Percentiles rank a stretch among this genome's conserved stretches.
Evolutionary conservation across 2,888 invertebrate genomes (phyloP).

Genomic region (Temnothorax ravouxi): DNA sequence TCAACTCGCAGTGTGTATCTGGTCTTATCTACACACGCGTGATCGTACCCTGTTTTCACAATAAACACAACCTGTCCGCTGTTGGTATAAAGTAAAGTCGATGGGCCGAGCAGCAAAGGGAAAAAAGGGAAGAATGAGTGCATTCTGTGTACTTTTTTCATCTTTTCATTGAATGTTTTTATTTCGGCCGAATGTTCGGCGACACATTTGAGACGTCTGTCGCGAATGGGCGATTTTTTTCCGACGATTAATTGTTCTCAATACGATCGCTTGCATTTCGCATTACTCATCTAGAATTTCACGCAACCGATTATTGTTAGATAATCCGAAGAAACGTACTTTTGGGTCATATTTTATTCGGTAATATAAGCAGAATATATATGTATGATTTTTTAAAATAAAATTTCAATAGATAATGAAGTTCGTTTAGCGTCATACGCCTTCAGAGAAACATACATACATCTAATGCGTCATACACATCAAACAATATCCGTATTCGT

Average conservation of each 20-base stretch:
- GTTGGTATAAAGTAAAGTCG: constrained; percentile 78
- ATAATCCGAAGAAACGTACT: not conserved
- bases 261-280: not conserved
- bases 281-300: constrained; percentile 7
- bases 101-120: constrained; percentile 47
- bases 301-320: not conserved
- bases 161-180: constrained; percentile 57
- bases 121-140: constrained; percentile 54
- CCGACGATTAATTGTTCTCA: not conserved
- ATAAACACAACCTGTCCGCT: constrained; percentile 84
- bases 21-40: constrained; percentile 71
- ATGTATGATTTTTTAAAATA: not conserved
- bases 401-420: not conserved
- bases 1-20: constrained; percentile 69
- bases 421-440: not conserved
- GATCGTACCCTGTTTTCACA: constrained; percentile 80
- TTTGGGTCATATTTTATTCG: not conserved
- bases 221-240: constrained; percentile 1
- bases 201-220: constrained; percentile 25
- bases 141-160: constrained; percentile 64
- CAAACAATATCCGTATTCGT: constrained; percentile 35
- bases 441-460: not conserved
- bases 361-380: not conserved
- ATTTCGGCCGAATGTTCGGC: constrained; percentile 26
- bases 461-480: constrained; percentile 20